Evolutionary conservation across 92 coral and sea anemone genomes (phyloP), one percentile per base, ranked within the genome.

Genomic region (Micromussa lordhowensis): DNA sequence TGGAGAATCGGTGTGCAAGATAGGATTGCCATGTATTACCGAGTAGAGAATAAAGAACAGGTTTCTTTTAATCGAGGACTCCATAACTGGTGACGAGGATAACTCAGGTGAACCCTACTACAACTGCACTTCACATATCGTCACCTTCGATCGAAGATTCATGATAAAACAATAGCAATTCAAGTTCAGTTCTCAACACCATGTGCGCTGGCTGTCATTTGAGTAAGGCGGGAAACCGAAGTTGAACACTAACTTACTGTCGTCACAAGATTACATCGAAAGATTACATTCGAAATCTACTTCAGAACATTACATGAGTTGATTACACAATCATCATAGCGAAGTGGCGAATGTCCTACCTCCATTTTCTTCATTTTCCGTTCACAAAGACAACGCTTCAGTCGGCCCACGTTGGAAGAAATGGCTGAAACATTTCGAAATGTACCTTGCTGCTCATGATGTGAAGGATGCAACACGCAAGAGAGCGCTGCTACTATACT

Each of bases 11-110:
- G 40, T 2, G 40, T 36, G 40, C 2, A 36, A 5, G 40, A 36
- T 5, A 36, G 40, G 40, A 36, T 36, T 36, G 40, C 40, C 40
- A 5, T 36, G 2, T 2, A 2, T 36, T 36, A 5, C 40, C 40
- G 40, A 36, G 40, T 2, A 5, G 5, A 36, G 40, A 36, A 36
- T 36, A 36, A 36, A 36, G 40, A 36, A 36, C 40, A 2, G n/a
- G n/a, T 36, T 36, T 36, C 40, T 36, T 36, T 36, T 36, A 58
- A 58, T 80, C 55, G 19, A 30, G 73, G 75, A 61, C 57, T 64
- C 85, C 38, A 61, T 81, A 81, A 63, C 73, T 61, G 85, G 85
- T 75, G 75, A 81, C 85, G 59, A 81, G 75, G 85, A 63, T 80
- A 80, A 32, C 73, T 21, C 74, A 59, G 63, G 31, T 35, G 74